Conservation (phyloP, 2,888 invertebrate genomes). For the Hedya salicella region DNA sequence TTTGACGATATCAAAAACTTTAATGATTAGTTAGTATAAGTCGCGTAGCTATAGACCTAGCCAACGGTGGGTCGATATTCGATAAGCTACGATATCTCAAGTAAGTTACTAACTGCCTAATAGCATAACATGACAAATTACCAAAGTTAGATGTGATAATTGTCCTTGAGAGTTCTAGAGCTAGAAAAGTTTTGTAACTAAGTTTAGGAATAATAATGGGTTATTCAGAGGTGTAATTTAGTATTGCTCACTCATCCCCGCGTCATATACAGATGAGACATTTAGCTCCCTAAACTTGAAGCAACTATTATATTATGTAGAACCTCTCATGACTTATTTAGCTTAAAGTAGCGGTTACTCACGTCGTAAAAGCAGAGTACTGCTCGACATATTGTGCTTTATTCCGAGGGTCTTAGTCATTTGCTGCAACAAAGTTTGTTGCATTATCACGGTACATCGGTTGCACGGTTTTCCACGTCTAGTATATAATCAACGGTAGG, state of each 20-base stretch:
- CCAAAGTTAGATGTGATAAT: constrained; percentile 8
- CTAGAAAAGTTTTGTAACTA: constrained; percentile 3
- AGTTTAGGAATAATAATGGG: constrained; percentile 3
- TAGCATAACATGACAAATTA: constrained; percentile 19
- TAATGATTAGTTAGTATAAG: not conserved
- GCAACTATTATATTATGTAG: no score
- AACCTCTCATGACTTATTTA: no score
- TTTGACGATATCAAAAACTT: no score
- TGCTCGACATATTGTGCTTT: no score
- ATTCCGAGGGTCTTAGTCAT: no score
- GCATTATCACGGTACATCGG: no score
- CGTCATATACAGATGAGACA: not conserved
- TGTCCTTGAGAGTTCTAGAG: constrained; percentile 16
- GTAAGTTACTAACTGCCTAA: constrained; percentile 6
- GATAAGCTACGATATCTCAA: not conserved
- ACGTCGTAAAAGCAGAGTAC: no score
- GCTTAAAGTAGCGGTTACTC: no score
- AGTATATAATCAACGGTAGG: no score
- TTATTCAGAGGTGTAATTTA: not conserved
- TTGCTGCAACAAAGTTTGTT: no score
- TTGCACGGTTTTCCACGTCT: no score
- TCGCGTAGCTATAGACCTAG: not conserved
- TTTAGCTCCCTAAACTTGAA: not conserved
- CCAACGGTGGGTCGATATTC: not conserved
- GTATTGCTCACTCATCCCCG: not conserved